Percentiles rank a stretch among this genome's conserved stretches.
Conservation (phyloP, 1,140 invertebrate species). For the Drosophila persimilis region DNA sequence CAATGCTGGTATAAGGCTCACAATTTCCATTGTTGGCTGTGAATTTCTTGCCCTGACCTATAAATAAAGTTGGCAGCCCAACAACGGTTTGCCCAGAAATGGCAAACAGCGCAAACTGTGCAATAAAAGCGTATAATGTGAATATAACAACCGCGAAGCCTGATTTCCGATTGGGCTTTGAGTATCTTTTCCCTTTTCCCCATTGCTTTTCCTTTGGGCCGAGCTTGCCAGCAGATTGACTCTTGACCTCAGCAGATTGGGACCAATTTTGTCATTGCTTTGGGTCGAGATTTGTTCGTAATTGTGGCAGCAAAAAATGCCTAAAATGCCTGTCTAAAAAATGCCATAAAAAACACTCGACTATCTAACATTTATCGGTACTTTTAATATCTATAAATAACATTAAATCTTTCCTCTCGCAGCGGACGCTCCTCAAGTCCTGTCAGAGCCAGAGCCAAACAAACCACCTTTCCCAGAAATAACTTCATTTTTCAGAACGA, state of each 20-base stretch:
- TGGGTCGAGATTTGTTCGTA: not conserved
- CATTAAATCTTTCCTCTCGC: too few species aligned
- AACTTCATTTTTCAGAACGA: too few species aligned
- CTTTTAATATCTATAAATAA: too few species aligned
- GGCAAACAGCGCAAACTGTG: conserved; percentile 69
- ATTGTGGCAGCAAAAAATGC: not conserved
- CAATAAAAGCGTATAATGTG: conserved; percentile 62
- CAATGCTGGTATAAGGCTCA: conserved; percentile 38
- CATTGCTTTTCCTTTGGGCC: not conserved
- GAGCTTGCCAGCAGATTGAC: conserved; percentile 13
- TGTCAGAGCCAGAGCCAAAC: too few species aligned
- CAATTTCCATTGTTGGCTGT: conserved; percentile 14
- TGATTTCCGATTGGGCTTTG: conserved; percentile 32
- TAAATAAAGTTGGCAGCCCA: conserved; percentile 78
- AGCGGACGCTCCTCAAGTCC: too few species aligned
- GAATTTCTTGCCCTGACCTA: conserved; percentile 54
- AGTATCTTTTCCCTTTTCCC: conserved; percentile 8
- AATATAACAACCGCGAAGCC: conserved; percentile 59
- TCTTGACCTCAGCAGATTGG: conserved; percentile 41
- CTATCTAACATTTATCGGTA: too few species aligned
- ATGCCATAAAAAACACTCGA: too few species aligned
- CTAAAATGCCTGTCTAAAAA: too few species aligned
- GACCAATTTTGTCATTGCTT: conserved; percentile 11
- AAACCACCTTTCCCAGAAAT: too few species aligned
- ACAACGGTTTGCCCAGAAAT: conserved; percentile 54